Conservation (phyloP, 2,888 invertebrate species). For the Malthinus seriepunctatus region DNA sequence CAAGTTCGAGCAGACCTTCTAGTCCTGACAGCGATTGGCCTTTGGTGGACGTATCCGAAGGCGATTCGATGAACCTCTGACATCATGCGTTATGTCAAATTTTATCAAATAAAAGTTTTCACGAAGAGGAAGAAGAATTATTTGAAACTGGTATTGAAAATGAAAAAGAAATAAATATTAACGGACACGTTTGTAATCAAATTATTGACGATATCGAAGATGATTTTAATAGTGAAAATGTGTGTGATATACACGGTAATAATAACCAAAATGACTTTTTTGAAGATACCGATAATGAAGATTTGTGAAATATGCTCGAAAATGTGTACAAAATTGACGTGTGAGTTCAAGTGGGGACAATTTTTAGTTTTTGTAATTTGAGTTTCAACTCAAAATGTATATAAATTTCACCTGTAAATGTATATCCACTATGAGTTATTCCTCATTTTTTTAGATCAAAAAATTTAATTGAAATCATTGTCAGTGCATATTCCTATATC, state of each 20-base stretch:
- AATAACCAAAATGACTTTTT: conserved; percentile 10
- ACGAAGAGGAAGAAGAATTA: background rate
- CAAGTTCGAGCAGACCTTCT: conserved; percentile 40
- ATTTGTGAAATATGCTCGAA: conserved; percentile 16
- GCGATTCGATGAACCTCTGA: conserved; percentile 40
- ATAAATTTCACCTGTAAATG: too few species aligned
- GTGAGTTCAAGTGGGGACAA: too few species aligned
- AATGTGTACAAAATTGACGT: background rate
- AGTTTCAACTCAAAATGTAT: too few species aligned
- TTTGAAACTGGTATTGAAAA: conserved; percentile 1
- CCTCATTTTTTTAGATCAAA: too few species aligned
- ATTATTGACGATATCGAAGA: conserved; percentile 20
- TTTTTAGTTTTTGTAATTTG: too few species aligned
- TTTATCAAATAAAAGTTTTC: conserved; percentile 10
- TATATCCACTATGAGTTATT: too few species aligned
- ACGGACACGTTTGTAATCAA: conserved; percentile 22
- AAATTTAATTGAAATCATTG: too few species aligned
- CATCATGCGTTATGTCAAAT: conserved; percentile 32
- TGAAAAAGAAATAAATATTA: conserved; percentile 7
- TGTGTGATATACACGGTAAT: conserved; percentile 23
- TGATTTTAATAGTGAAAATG: conserved; percentile 20
- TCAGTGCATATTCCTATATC: too few species aligned
- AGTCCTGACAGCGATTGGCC: conserved; percentile 54
- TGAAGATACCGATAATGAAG: conserved; percentile 15
- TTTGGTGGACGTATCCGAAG: conserved; percentile 47